phyloP scores from a whole-genome alignment of 1,140 invertebrate genomes.

The Scaptodrosophila lebanonensis region DNA sequence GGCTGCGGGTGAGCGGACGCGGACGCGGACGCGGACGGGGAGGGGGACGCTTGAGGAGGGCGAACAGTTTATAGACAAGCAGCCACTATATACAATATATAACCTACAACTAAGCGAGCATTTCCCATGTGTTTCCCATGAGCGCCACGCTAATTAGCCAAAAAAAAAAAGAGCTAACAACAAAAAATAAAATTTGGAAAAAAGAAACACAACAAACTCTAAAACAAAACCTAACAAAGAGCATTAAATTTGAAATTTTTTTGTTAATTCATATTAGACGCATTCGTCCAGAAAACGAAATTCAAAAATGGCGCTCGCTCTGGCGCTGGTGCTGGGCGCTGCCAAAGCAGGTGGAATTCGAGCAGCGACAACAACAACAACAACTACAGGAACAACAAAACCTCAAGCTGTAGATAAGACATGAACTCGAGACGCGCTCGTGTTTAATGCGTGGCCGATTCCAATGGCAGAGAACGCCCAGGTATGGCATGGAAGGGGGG shows the following conservation, averaged over 20 bases:
- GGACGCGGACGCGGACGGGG: no score
- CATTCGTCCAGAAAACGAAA: constrained; percentile 72
- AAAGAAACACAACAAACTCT: constrained; percentile 16
- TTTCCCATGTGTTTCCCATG: constrained; percentile 63
- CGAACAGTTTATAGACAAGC: no score
- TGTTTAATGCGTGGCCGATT: constrained; percentile 29
- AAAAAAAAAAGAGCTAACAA: constrained; percentile 58
- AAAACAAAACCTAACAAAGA: constrained; percentile 53
- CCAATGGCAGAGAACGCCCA: not conserved
- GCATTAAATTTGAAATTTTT: constrained; percentile 60
- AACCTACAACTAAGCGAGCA: no score
- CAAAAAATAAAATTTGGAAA: constrained; percentile 10
- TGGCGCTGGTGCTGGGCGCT: constrained; percentile 13
- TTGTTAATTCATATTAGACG: constrained; percentile 69
- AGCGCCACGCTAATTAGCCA: constrained; percentile 67
- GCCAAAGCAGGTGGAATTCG: constrained; percentile 37
- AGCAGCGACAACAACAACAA: constrained; percentile 13
- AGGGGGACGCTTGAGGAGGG: no score
- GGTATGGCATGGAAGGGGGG: not conserved
- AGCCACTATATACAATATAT: no score
- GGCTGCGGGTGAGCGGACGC: constrained; percentile 42
- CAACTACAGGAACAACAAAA: no score
- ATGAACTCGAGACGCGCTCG: constrained; percentile 45
- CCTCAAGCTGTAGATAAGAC: no score
- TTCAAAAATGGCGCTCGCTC: constrained; percentile 57